phyloP scores from a whole-genome alignment of 1,140 invertebrate species.

The Panonychus citri region DNA sequence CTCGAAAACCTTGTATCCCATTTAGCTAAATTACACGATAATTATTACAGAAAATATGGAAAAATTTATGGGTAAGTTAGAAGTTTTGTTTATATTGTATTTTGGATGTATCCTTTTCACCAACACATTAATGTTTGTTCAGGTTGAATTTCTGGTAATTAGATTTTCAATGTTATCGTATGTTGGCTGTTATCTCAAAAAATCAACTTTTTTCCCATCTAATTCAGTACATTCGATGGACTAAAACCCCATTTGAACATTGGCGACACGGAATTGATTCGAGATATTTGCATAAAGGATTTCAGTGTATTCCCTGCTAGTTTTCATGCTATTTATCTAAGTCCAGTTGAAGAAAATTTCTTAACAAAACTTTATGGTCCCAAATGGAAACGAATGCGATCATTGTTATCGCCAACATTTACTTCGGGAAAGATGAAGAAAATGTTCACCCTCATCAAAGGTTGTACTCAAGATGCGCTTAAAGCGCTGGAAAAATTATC shows the following conservation, averaged over 20 bases:
- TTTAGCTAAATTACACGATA: background rate
- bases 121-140: too few species aligned
- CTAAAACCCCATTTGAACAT: conserved; percentile 13
- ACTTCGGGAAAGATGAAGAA: conserved; percentile 31
- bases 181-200: too few species aligned
- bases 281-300: conserved; percentile 13
- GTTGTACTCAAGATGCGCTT: background rate
- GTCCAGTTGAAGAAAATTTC: background rate
- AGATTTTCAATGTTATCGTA: too few species aligned
- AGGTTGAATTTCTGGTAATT: too few species aligned
- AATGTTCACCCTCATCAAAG: conserved; percentile 22
- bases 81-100: background rate
- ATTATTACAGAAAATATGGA: conserved; percentile 4
- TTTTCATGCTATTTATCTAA: background rate
- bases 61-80: conserved; percentile 6
- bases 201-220: background rate
- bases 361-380: background rate
- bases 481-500: background rate
- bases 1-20: background rate
- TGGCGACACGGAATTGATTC: conserved; percentile 13
- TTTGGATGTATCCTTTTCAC: too few species aligned
- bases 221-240: conserved; percentile 8
- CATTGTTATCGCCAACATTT: conserved; percentile 31
- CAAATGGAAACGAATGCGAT: conserved; percentile 30
- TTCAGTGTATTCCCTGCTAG: conserved; percentile 13